Conservation (phyloP, 2,888 invertebrate species). For the Papilio gigon region DNA sequence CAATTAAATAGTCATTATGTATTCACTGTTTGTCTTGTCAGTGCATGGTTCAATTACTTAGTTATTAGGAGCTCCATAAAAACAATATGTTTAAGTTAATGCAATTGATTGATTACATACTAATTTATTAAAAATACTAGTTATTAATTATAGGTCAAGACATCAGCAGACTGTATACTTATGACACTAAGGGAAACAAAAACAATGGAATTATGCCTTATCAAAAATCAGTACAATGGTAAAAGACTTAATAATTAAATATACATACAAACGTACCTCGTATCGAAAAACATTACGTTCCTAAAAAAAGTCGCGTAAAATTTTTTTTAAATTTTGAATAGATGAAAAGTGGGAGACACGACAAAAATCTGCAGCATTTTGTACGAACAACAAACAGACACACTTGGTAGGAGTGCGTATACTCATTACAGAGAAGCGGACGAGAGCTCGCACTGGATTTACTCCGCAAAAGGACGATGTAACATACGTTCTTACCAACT, state of each 20-base stretch:
- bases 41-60: constrained; percentile 1
- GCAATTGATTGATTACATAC: no score
- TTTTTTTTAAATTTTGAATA: no score
- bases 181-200: no score
- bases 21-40: constrained; percentile 10
- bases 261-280: no score
- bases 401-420: background rate
- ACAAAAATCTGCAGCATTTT: background rate
- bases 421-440: constrained; percentile 11
- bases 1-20: background rate
- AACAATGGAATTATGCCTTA: no score
- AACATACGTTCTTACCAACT: constrained; percentile 1
- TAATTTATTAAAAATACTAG: no score
- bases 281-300: no score
- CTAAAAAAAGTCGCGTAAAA: no score
- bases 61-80: background rate
- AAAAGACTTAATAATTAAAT: no score
- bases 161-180: no score
- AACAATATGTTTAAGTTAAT: background rate
- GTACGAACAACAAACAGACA: background rate
- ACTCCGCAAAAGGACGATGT: background rate
- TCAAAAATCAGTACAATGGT: no score
- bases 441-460: constrained; percentile 7
- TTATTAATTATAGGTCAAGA: no score
- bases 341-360: background rate